A percentile compares a stretch with the other conserved stretches of the same genome.
These are phyloP conservation scores for Battus philenor DNA, from an alignment of 1,140 invertebrate species.

Conservation along the genomic window DNA sequence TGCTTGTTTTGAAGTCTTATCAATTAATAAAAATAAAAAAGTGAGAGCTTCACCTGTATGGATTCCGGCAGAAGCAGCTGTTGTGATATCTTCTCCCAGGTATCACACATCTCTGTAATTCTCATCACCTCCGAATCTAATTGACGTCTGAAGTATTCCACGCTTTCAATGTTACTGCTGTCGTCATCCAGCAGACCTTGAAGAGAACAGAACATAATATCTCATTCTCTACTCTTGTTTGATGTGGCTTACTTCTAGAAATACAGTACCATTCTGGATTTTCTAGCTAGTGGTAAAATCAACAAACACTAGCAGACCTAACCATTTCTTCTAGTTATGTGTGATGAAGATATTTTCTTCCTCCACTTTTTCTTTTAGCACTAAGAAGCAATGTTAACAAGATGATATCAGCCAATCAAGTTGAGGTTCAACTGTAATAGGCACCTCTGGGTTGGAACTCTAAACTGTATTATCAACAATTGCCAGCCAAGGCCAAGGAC, in stretches of 20 bases:
- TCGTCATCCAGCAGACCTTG: conserved; percentile 51
- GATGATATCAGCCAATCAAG: too few species aligned
- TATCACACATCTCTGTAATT: conserved; percentile 48
- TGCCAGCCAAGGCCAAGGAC: too few species aligned
- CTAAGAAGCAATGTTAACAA: too few species aligned
- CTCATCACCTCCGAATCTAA: conserved; percentile 46
- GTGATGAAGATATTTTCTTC: too few species aligned
- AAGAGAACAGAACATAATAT: conserved; percentile 6
- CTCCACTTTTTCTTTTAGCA: too few species aligned
- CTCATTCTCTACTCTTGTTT: neutral
- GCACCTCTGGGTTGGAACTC: too few species aligned
- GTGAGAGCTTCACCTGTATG: conserved; percentile 41
- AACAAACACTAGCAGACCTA: too few species aligned
- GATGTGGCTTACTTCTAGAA: neutral
- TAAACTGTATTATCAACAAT: too few species aligned
- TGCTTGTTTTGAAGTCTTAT: neutral
- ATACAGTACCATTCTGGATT: neutral
- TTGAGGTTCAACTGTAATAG: too few species aligned
- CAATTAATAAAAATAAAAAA: conserved; percentile 4
- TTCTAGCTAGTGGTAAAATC: too few species aligned
- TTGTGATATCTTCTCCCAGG: conserved; percentile 47
- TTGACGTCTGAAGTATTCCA: conserved; percentile 36
- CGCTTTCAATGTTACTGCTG: conserved; percentile 39
- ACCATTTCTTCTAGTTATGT: too few species aligned
- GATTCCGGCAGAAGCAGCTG: conserved; percentile 36